phyloP scores from a whole-genome alignment of 1,140 invertebrate genomes.

The Lordiphosa collinella region DNA sequence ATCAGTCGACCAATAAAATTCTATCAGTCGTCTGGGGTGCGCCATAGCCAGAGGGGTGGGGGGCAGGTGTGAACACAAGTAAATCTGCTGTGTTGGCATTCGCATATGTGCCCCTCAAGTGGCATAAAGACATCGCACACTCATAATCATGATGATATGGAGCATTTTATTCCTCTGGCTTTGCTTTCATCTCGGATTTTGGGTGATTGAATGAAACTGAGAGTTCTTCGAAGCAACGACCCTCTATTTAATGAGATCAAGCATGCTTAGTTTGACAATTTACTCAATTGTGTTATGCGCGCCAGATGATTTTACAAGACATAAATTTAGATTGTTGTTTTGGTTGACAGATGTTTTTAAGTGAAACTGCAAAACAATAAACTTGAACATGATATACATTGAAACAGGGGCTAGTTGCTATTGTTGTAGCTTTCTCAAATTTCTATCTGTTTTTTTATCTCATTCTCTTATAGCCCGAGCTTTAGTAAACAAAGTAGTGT shows the following conservation, averaged over 20 bases:
- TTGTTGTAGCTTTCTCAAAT: no score
- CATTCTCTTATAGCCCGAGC: no score
- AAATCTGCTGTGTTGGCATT: constrained; percentile 43
- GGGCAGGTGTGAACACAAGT: constrained; percentile 16
- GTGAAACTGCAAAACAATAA: no score
- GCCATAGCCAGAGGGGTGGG: neutral
- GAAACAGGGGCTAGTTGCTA: no score
- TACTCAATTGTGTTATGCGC: constrained; percentile 8
- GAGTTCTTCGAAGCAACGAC: constrained; percentile 4
- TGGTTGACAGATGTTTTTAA: no score
- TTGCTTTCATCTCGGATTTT: constrained; percentile 37
- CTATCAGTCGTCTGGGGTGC: constrained; percentile 8
- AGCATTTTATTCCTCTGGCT: constrained; percentile 11
- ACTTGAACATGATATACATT: no score
- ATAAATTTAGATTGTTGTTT: neutral
- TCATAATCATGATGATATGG: constrained; percentile 39
- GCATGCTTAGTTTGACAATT: constrained; percentile 15
- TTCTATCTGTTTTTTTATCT: no score
- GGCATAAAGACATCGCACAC: constrained; percentile 14
- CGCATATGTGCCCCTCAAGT: constrained; percentile 31
- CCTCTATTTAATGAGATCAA: constrained; percentile 17
- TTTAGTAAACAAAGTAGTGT: no score
- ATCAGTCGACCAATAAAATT: constrained; percentile 45
- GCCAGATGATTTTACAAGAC: neutral
- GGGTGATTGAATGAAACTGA: neutral